phyloP scores from a whole-genome alignment of 2,888 invertebrate species.

The Panorpa germanica region DNA sequence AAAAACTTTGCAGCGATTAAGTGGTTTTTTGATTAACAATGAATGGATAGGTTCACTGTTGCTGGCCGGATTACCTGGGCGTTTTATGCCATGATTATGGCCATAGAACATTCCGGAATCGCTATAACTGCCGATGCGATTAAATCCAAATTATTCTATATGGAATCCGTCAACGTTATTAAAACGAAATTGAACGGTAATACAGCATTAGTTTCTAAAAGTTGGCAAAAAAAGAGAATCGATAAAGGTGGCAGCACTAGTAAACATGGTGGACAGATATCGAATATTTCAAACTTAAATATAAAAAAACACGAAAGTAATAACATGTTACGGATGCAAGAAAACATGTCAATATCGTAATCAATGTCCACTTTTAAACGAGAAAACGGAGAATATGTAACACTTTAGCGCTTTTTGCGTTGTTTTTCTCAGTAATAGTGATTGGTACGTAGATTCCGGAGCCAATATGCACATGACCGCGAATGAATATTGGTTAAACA shows the following conservation, averaged over 20 bases:
- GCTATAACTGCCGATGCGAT: conserved; percentile 10
- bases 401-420: conserved; percentile 14
- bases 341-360: conserved; percentile 11
- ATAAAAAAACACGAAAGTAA: too few relatives aligned
- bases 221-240: too few relatives aligned
- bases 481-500: conserved; percentile 10
- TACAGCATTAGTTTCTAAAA: too few relatives aligned
- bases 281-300: too few relatives aligned
- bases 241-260: too few relatives aligned
- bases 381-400: conserved; percentile 8
- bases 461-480: conserved; percentile 15
- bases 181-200: too few relatives aligned
- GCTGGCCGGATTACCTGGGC: conserved; percentile 11
- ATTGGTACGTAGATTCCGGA: conserved; percentile 16
- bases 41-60: conserved; percentile 11
- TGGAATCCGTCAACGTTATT: too few relatives aligned
- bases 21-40: conserved; percentile 9
- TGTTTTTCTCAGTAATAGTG: conserved; percentile 14
- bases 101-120: conserved; percentile 11
- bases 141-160: too few relatives aligned
- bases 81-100: conserved; percentile 13
- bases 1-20: too few relatives aligned
- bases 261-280: too few relatives aligned
- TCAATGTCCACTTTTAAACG: conserved; percentile 8
- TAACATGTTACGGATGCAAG: conserved; percentile 11